Base-by-base conservation (phyloP, 2,888 invertebrate genomes). In the Lamproptera curius region DNA sequence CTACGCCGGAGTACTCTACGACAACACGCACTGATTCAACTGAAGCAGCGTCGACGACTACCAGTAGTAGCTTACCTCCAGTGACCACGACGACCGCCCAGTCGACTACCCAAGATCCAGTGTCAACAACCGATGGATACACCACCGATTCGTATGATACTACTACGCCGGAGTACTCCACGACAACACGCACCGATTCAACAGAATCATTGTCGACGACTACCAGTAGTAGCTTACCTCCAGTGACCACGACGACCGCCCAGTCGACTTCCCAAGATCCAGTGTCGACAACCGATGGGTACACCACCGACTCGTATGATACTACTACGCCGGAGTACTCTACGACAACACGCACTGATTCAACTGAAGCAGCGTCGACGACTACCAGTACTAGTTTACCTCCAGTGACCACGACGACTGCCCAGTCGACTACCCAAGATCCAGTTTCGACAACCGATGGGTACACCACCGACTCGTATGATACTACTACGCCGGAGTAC, bases 11-110 rank as follows among this genome's bases (percentile, higher is more conserved):
- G 5, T 23, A 14, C n/a, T n/a, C n/a, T n/a, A n/a, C n/a, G n/a
- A n/a, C n/a, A n/a, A n/a, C n/a, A n/a, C n/a, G n/a, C n/a, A 42
- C 16, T 6, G 16, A 36, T 16, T 13, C 16, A 11, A 26, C 16
- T 16, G 20, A 11, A 42, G 17, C 17, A 11, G 26, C 26, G 13
- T 23, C 23, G 10, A 23, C 42, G n/a, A 23, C 20, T 14, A 4
- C 26, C 23, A 15, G 23, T 13, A 28, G 10, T 23, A 23, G 8
- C 4, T 8, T 23, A 23, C n/a, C n/a, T n/a, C n/a, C n/a, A n/a
- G 53, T 47, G 35, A 52, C 46, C 6, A 53, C 47, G 9, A 52
- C 47, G 4, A 46, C 10, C 20, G 23, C 5, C 23, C 23, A 23
- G 5, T 6, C 23, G 8, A 23, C 23, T 8, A 23, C 23, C 23